These are phyloP conservation scores for Callyntrura guangdongensis DNA, from an alignment of 2,888 invertebrate species.

Conservation along the genomic window DNA sequence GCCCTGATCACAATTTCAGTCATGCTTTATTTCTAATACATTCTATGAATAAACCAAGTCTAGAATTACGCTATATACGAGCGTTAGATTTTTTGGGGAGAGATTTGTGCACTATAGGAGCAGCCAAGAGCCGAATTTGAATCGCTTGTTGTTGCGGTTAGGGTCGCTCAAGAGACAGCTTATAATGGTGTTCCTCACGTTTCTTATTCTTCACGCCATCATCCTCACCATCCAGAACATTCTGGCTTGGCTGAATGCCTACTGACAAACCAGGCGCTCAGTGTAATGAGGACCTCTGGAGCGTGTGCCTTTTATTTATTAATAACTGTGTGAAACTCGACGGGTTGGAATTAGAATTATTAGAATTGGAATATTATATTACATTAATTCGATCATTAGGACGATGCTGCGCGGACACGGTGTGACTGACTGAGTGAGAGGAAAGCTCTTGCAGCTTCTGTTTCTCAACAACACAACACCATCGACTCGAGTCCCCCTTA, in stretches of 20 bases:
- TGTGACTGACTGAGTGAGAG: constrained; percentile 34
- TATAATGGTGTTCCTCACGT: not conserved
- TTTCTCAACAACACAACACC: constrained; percentile 26
- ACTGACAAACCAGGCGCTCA: constrained; percentile 66
- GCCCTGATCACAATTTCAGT: not conserved
- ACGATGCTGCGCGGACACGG: constrained; percentile 55
- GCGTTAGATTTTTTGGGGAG: no score
- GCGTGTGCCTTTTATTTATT: constrained; percentile 79
- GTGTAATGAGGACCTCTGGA: constrained; percentile 65
- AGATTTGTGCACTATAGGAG: no score
- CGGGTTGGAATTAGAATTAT: constrained; percentile 78
- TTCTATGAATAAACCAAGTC: no score
- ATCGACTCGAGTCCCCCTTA: not conserved
- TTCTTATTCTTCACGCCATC: constrained; percentile 61
- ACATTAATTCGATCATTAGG: constrained; percentile 79
- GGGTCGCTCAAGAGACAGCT: constrained; percentile 24
- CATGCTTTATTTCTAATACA: no score
- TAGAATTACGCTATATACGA: no score
- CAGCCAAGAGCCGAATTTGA: no score
- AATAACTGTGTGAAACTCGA: constrained; percentile 80
- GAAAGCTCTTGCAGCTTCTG: constrained; percentile 43
- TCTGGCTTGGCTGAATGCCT: constrained; percentile 58
- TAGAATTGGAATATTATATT: constrained; percentile 78
- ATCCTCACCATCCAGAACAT: constrained; percentile 38
- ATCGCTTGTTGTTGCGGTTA: constrained; percentile 33